Evolutionary conservation across 2,888 invertebrate species (phyloP), one percentile per base, ranked within the genome.

Genomic region (Zygaena filipendulae): DNA sequence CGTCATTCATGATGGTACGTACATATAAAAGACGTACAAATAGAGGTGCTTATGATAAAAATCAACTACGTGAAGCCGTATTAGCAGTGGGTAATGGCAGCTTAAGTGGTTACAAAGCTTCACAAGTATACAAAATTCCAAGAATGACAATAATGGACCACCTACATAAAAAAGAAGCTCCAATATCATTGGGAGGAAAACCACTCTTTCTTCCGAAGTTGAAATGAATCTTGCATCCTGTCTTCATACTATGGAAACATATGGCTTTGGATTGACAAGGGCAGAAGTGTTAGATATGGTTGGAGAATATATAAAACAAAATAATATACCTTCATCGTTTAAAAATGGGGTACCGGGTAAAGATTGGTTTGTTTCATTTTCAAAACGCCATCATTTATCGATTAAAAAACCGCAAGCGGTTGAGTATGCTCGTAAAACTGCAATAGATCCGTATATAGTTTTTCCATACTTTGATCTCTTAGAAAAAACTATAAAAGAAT

Each of bases 191-290:
- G n/a, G n/a, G 16, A 16, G 5, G 5, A 16, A 6, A 7, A 16
- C 16, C 16, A 16, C 7, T 16, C 7, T 4, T 6, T 7, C 4
- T 6, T 16, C 22, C 12, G 35, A 42, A 30, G 28, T 28, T 18
- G 40, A 43, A 36, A 18, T 20, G 4, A 40, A 30, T 11, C 27
- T 43, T 21, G 39, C 41, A 21, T 20, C 21, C 5, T 21, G 13
- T 32, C 33, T 53, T 7, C 41, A 42, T 28, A 24, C 22, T 3
- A 48, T 55, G 44, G 51, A 54, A 31, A 42, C 37, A 38, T 39
- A 45, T 34, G 59, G 53, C 5, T 57, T 52, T 36, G 58, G 56
- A 7, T 30, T 56, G 13, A 42, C 44, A n/a, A 40, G 45, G 38
- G 43, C 45, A 35, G 52, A 59, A 40, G 29, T 55, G 18, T 23